phyloP scores from a whole-genome alignment of 1,140 invertebrate species.

The Eumeta japonica region DNA sequence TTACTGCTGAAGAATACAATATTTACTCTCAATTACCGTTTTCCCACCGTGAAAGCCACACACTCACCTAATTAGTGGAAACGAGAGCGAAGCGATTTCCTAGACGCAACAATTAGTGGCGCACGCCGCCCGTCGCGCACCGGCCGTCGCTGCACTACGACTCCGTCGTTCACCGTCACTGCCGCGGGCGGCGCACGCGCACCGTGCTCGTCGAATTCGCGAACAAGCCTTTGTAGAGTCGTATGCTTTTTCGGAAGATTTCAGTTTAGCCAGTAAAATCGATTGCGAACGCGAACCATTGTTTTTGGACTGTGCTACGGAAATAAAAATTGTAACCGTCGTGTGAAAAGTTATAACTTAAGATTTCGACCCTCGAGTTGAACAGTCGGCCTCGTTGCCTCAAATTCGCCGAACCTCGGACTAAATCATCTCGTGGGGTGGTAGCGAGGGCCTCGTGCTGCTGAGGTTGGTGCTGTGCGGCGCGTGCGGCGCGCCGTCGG shows the following conservation, averaged over 20 bases:
- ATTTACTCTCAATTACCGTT: slow-evolving; percentile 4
- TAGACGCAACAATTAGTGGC: too few relatives aligned
- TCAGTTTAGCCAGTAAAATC: too few relatives aligned
- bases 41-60: slow-evolving; percentile 40
- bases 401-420: slow-evolving; percentile 5
- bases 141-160: slow-evolving; percentile 40
- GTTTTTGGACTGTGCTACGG: background rate
- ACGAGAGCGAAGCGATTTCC: slow-evolving; percentile 49
- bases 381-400: slow-evolving; percentile 6
- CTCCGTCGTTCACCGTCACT: slow-evolving; percentile 9
- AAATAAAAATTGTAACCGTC: slow-evolving; percentile 3
- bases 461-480: slow-evolving; percentile 48
- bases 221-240: too few relatives aligned
- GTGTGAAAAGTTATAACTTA: slow-evolving; percentile 8
- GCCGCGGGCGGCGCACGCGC: slow-evolving; percentile 2
- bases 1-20: too few relatives aligned
- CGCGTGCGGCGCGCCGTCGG: too few relatives aligned
- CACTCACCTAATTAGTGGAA: slow-evolving; percentile 44
- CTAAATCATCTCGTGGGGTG: slow-evolving; percentile 12
- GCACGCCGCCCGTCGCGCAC: too few relatives aligned
- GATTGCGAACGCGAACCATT: too few relatives aligned
- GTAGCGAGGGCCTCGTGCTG: slow-evolving; percentile 31
- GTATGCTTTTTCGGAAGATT: too few relatives aligned
- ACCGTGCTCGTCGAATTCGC: too few relatives aligned
- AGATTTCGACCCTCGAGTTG: too few relatives aligned